These are phyloP conservation scores for Stenolophus ochropezus DNA, from an alignment of 2,888 invertebrate genomes.

Conservation along the genomic window DNA sequence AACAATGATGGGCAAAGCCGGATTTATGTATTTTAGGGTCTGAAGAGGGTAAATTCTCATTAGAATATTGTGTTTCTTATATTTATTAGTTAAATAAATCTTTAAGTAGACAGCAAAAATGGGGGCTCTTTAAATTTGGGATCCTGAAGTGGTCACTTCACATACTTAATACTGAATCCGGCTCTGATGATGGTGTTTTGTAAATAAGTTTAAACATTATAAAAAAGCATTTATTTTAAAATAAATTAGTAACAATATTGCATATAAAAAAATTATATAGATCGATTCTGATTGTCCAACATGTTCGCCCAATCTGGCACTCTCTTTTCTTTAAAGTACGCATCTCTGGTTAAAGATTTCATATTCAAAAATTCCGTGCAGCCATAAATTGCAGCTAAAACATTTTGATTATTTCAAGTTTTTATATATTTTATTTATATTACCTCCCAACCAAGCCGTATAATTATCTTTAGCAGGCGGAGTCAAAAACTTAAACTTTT, in stretches of 20 bases:
- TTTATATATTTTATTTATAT: slow-evolving; percentile 45
- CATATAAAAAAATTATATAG: slow-evolving; percentile 37
- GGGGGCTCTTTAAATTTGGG: no score
- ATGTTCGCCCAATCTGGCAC: slow-evolving; percentile 90
- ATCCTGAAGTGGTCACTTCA: no score
- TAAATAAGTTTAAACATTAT: no score
- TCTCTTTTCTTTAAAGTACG: slow-evolving; percentile 80
- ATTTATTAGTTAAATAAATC: no score
- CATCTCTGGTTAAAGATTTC: slow-evolving; percentile 84
- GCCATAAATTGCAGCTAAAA: slow-evolving; percentile 83
- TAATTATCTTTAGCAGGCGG: slow-evolving; percentile 88
- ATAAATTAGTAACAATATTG: slow-evolving; percentile 44
- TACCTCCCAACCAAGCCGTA: slow-evolving; percentile 90
- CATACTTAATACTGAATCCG: no score
- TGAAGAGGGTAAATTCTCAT: no score
- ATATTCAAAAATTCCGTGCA: slow-evolving; percentile 83
- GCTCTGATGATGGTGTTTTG: no score
- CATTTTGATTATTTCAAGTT: slow-evolving; percentile 8
- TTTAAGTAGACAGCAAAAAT: no score
- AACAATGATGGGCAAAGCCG: no score
- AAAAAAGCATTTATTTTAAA: slow-evolving; percentile 35
- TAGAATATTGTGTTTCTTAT: no score
- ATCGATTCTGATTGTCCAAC: slow-evolving; percentile 74
- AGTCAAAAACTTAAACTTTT: slow-evolving; percentile 86
- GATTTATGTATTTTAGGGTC: no score